Evolutionary conservation across 53 echinoderm and acorn worm species (phyloP), one percentile per base, ranked within the genome.

Genomic region (Holothuria scabra): DNA sequence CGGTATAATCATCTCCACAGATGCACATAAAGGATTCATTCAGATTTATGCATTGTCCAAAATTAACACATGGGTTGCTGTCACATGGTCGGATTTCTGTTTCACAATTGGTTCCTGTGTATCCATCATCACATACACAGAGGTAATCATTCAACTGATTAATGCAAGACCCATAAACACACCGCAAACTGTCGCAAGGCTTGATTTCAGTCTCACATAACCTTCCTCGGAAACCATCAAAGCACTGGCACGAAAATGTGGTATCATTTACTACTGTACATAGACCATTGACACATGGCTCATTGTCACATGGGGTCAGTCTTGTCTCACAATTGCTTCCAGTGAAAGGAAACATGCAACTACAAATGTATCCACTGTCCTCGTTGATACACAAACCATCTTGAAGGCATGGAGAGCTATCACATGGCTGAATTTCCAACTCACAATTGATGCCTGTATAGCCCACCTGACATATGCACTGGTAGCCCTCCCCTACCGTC

Each of bases 161-260:
- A 41, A 32, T 59, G 83, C 99, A 99, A 58, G 74, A 80, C 5
- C 93, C 88, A 21, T 85, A 84, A 2, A 87, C 29, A 81, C 99
- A 99, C 5, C 93, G 99, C 18, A 55, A 62, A 44, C 82, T 91
- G 76, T 99, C 95, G 67, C 99, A 99, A 2, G 99, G 99, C n/a
- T 66, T 65, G 20, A 92, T 84, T 29, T 62, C 71, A 5, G 76
- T 82, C 37, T 99, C 92, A 57, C 99, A 99, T 60, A 75, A 71
- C 3, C 8, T 58, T n/a, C 99, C 99, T 5, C 70, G 59, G 87
- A 80, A 99, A 29, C 92, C 92, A n/a, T 68, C 68, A 56, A 87
- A 66, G 55, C 99, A 99, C 63, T 79, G 59, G 35, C 99, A 99
- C 26, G 74, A 34, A 59, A 70, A 94, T 4, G 60, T 56, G 0